Base-by-base conservation (phyloP, 2,888 invertebrate genomes). In the Netelia fuscicornis region DNA sequence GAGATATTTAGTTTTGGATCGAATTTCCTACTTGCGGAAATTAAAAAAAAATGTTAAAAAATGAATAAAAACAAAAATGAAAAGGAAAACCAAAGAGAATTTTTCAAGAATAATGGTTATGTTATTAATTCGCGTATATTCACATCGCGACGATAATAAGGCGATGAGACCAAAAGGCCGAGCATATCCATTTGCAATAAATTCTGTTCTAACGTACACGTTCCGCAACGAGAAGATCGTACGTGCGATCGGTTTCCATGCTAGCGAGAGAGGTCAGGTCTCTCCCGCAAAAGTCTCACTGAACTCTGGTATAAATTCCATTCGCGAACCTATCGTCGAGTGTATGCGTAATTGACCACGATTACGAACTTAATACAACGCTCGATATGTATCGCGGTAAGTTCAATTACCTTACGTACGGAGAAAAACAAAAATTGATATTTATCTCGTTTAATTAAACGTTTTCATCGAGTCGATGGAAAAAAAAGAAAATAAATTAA, bases 181-280 rank as follows among this genome's bases (percentile, higher is more conserved):
- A 62, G 75, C 52, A 44, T 70, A 75, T 70, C 42, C 79, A 83
- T 83, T 83, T 79, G 83, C 83, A 83, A 83, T 83, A 83, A 83
- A 83, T 75, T 79, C 58, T 23, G 70, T 64, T 64, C 75, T 70
- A 79, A 75, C 71, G 56, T 30, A 30, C 30, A 30, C 64, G 64
- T 64, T 56, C 74, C 65, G 48, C 64, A 72, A 74, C 58, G 74
- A 67, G n/a, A 74, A 81, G 67, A 81, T 74, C 56, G 25, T 42
- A 62, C 60, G 60, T 67, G 52, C 20, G 72, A 74, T 83, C 67
- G 68, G 62, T 54, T 60, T 74, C 68, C 60, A 44, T 74, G 68
- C 37, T 44, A 37, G 42, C 78, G 2, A 17, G 2, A n/a, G 75
- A 67, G 72, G 68, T 74, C 78, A 30, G 11, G 62, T 68, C 54